A percentile compares a stretch with the other conserved stretches of the same genome.
Conservation (phyloP, 2,797 vertebrate genomes). For the Lacerta bilineata region DNA sequence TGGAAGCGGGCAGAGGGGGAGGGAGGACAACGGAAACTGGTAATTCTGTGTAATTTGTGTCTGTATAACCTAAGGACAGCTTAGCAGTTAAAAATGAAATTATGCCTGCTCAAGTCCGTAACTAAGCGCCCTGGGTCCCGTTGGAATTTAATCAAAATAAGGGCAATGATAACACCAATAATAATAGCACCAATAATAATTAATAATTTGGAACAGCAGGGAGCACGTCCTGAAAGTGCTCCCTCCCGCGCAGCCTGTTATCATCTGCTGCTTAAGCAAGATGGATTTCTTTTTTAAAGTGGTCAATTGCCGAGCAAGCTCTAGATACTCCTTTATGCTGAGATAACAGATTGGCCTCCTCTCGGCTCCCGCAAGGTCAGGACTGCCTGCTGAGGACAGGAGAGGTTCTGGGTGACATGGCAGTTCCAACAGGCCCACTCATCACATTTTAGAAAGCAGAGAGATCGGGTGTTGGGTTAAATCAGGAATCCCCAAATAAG, state of each 20-base stretch:
- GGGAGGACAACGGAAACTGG: neutral
- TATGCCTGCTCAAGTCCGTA: conserved; percentile 43
- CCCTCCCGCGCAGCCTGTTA: neutral
- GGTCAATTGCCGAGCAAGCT: neutral
- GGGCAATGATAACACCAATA: conserved; percentile 52
- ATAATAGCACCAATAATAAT: conserved; percentile 60
- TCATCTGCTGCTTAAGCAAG: neutral
- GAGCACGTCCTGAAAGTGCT: neutral
- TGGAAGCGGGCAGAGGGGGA: conserved; percentile 5
- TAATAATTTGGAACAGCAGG: conserved; percentile 59
- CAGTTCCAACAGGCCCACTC: neutral
- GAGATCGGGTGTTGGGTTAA: too few relatives aligned
- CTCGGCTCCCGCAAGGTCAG: conserved; percentile 19
- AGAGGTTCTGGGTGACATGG: neutral
- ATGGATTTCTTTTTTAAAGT: neutral
- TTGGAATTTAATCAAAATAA: conserved; percentile 44
- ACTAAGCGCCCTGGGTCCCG: conserved; percentile 44
- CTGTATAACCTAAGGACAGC: conserved; percentile 43
- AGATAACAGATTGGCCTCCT: neutral
- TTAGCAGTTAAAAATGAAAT: conserved; percentile 46
- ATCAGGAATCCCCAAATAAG: neutral
- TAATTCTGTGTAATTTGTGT: conserved; percentile 18
- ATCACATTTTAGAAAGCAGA: neutral
- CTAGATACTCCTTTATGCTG: neutral
- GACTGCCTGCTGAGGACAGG: neutral